phyloP scores from a whole-genome alignment of 2,888 invertebrate species.

The Ichneumoninae sp. region DNA sequence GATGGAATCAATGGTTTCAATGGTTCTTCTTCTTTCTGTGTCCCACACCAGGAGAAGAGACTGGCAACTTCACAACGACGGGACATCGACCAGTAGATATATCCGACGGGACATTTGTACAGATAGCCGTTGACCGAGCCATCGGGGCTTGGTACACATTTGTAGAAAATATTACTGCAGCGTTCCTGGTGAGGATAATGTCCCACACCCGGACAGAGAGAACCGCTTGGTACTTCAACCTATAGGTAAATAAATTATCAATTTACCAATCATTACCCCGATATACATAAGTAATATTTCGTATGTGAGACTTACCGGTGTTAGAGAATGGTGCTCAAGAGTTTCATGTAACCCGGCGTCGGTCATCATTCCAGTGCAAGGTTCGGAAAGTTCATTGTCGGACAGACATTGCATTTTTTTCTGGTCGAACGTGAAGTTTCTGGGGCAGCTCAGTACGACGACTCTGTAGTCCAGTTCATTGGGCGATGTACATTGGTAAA shows the following conservation, averaged over 20 bases:
- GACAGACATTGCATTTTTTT: slow-evolving; percentile 89
- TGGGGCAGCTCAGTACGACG: slow-evolving; percentile 90
- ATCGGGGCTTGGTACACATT: slow-evolving; percentile 86
- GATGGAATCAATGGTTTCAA: not conserved
- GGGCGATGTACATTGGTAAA: slow-evolving; percentile 91
- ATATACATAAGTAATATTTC: not conserved
- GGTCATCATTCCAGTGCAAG: slow-evolving; percentile 87
- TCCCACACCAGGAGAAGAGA: slow-evolving; percentile 86
- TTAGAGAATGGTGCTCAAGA: slow-evolving; percentile 84
- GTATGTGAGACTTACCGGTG: slow-evolving; percentile 86
- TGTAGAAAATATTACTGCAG: slow-evolving; percentile 89
- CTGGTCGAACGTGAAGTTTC: slow-evolving; percentile 90
- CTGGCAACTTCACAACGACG: slow-evolving; percentile 88
- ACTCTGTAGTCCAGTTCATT: slow-evolving; percentile 88
- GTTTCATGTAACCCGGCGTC: slow-evolving; percentile 85
- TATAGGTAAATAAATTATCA: slow-evolving; percentile 84
- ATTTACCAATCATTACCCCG: not conserved
- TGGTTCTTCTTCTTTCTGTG: not conserved
- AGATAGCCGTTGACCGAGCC: slow-evolving; percentile 87
- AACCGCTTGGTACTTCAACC: slow-evolving; percentile 86
- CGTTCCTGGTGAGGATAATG: slow-evolving; percentile 87
- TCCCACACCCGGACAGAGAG: slow-evolving; percentile 88
- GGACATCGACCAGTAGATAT: slow-evolving; percentile 90
- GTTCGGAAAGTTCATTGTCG: slow-evolving; percentile 85
- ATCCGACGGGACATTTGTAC: slow-evolving; percentile 90